Conservation (phyloP, 37 sponge, comb jelly and placozoan genomes). For the Aphrocallistes beatrix region DNA sequence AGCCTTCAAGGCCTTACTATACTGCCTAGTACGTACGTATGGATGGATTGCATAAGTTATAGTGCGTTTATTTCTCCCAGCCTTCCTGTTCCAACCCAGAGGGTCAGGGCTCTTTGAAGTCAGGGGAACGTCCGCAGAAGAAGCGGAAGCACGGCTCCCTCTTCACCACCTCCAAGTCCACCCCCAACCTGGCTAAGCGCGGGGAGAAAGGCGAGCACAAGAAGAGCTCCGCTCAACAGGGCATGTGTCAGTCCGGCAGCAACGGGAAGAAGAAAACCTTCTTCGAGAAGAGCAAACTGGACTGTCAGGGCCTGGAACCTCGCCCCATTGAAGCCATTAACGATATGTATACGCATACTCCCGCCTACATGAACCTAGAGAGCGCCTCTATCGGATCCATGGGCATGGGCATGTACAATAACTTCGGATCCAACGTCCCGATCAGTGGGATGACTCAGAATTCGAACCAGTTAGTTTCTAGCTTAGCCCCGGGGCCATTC, state of each 20-base stretch:
- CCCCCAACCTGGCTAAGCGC: neutral
- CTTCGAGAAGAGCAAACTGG: neutral
- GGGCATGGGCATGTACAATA: neutral
- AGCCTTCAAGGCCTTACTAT: no score
- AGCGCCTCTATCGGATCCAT: neutral
- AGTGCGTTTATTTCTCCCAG: no score
- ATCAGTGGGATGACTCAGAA: neutral
- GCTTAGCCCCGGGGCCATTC: no score
- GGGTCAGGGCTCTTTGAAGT: neutral
- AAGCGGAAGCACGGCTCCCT: neutral
- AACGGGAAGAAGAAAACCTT: neutral
- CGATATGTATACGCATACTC: neutral
- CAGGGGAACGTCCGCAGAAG: constrained; percentile 1
- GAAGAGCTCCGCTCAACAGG: neutral
- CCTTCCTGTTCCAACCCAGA: neutral
- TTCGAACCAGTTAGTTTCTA: neutral
- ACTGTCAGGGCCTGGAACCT: neutral
- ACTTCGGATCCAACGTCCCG: neutral
- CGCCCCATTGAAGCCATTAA: neutral
- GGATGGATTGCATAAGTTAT: no score
- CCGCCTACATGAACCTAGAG: constrained; percentile 1
- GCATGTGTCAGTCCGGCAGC: neutral
- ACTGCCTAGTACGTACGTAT: no score
- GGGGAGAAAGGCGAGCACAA: neutral
- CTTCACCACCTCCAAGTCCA: constrained; percentile 11